These are phyloP conservation scores for Spodoptera littoralis DNA, from an alignment of 2,888 invertebrate genomes.

Conservation along the genomic window DNA sequence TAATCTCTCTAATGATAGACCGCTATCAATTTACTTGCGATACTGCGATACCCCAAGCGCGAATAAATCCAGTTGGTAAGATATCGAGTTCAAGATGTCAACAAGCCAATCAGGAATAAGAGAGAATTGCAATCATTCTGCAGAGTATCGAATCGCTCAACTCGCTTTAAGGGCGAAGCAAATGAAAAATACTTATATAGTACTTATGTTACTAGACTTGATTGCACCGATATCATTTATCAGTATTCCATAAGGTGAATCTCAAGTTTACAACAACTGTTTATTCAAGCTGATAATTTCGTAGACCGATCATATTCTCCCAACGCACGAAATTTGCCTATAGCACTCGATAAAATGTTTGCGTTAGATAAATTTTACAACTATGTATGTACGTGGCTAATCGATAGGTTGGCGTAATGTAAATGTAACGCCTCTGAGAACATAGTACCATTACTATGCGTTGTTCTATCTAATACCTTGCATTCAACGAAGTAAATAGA, in stretches of 20 bases:
- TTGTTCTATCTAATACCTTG: constrained; percentile 27
- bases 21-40: background rate
- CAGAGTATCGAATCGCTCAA: no score
- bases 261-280: constrained; percentile 18
- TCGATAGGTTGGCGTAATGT: constrained; percentile 18
- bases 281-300: constrained; percentile 14
- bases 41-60: background rate
- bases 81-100: constrained; percentile 21
- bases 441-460: constrained; percentile 10
- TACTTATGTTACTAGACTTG: background rate
- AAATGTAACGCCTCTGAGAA: constrained; percentile 6
- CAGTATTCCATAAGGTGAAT: constrained; percentile 14
- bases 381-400: constrained; percentile 8
- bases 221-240: constrained; percentile 14
- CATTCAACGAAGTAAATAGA: constrained; percentile 11
- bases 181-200: no score
- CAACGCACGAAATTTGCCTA: constrained; percentile 15
- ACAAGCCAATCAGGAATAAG: constrained; percentile 5
- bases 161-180: no score
- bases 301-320: constrained; percentile 13
- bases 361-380: constrained; percentile 29
- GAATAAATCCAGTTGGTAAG: constrained; percentile 1
- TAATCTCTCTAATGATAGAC: no score
- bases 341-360: constrained; percentile 20
- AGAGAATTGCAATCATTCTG: background rate